phyloP scores from a whole-genome alignment of 2,113 vertebrate genomes.

The Melierax canorus region DNA sequence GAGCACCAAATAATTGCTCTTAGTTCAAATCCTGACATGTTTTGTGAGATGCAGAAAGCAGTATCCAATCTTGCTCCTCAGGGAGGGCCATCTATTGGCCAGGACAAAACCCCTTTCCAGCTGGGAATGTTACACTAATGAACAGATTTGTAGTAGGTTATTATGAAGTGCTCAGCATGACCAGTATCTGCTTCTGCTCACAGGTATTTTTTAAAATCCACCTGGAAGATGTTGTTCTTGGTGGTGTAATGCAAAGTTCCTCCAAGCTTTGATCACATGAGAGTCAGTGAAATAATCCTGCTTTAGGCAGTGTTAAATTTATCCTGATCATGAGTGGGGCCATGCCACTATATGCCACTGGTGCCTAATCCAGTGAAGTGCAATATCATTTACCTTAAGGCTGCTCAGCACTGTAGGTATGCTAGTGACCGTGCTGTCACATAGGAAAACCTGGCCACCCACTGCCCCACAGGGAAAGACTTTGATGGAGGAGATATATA shows the following conservation, averaged over 20 bases:
- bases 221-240: background rate
- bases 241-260: background rate
- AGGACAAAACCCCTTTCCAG: background rate
- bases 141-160: background rate
- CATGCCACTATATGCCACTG: background rate
- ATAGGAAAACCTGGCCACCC: background rate
- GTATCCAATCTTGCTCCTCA: background rate
- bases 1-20: background rate
- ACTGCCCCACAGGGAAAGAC: background rate
- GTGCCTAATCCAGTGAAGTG: background rate
- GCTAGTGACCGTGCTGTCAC: rapidly evolving
- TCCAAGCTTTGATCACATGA: background rate
- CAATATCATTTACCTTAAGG: background rate
- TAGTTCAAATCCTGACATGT: background rate
- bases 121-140: background rate
- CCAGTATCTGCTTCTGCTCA: background rate
- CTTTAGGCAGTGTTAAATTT: background rate
- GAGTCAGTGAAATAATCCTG: background rate
- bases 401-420: background rate
- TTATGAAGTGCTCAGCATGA: background rate
- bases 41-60: background rate
- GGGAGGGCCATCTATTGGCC: background rate
- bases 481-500: background rate
- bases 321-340: background rate
- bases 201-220: background rate